phyloP scores from a whole-genome alignment of 1,140 invertebrate species.

The Chlorops oryzae region DNA sequence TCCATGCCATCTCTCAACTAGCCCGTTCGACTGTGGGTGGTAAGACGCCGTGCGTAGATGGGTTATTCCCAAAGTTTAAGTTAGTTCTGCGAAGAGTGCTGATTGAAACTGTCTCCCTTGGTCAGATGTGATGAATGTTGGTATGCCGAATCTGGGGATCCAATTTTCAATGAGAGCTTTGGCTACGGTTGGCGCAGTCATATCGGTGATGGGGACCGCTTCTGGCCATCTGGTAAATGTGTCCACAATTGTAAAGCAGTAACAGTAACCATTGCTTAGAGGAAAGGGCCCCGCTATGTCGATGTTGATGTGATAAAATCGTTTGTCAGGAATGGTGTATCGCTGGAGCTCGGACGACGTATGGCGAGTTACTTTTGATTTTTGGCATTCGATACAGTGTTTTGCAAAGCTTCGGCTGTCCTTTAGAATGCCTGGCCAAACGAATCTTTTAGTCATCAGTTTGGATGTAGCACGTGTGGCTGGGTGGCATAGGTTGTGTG shows the following conservation, averaged over 20 bases:
- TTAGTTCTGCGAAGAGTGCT: constrained; percentile 27
- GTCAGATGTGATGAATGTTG: constrained; percentile 33
- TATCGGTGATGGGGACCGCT: constrained; percentile 47
- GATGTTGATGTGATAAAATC: constrained; percentile 1
- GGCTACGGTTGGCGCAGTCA: constrained; percentile 31
- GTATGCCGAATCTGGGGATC: constrained; percentile 36
- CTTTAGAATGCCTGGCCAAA: constrained; percentile 17
- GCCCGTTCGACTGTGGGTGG: constrained; percentile 42
- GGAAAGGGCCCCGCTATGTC: constrained; percentile 20
- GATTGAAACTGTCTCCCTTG: constrained; percentile 44
- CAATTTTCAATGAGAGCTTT: constrained; percentile 22
- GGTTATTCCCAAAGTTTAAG: constrained; percentile 22
- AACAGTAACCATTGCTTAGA: constrained; percentile 30
- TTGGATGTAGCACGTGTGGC: background rate
- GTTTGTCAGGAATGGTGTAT: background rate
- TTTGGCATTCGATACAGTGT: background rate
- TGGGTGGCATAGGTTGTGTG: constrained; percentile 16
- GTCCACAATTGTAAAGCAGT: constrained; percentile 49
- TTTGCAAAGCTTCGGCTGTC: constrained; percentile 12
- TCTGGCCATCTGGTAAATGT: constrained; percentile 49
- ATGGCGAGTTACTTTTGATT: background rate
- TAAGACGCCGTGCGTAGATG: constrained; percentile 40
- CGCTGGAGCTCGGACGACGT: background rate
- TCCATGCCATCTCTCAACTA: constrained; percentile 47
- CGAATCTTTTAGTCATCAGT: constrained; percentile 11